Percentiles rank a stretch among this genome's conserved stretches.
These are phyloP conservation scores for Falco cherrug DNA, from an alignment of 2,797 vertebrate species.

Conservation along the genomic window DNA sequence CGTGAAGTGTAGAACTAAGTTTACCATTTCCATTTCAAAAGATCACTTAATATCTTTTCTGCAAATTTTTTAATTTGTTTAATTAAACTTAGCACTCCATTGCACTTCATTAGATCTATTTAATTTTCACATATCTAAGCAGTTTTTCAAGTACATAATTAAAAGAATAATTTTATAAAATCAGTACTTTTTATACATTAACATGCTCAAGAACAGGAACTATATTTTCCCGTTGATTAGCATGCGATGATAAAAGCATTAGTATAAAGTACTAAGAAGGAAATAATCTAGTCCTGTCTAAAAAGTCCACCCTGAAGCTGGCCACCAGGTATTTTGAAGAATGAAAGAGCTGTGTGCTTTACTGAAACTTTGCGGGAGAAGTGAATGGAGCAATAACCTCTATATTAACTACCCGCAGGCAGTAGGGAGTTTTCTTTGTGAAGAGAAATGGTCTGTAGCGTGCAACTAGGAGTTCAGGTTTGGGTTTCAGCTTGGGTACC, in stretches of 20 bases:
- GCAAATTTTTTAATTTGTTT: constrained; percentile 68
- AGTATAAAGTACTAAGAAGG: not conserved
- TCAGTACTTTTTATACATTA: constrained; percentile 25
- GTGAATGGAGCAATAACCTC: not conserved
- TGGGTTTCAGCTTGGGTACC: not conserved
- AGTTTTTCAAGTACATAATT: constrained; percentile 47
- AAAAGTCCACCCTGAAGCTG: not conserved
- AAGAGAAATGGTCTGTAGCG: not conserved
- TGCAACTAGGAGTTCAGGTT: not conserved
- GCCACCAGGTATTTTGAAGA: not conserved
- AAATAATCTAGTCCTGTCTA: not conserved
- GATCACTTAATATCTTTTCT: constrained; percentile 58
- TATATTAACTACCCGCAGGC: not conserved
- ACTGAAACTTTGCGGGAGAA: not conserved
- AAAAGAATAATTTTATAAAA: constrained; percentile 64
- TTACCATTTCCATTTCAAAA: constrained; percentile 69
- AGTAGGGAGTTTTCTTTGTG: not conserved
- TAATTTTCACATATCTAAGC: constrained; percentile 64
- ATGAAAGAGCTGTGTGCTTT: not conserved
- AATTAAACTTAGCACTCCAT: constrained; percentile 68
- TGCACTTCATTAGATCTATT: constrained; percentile 65
- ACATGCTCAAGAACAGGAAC: constrained; percentile 27
- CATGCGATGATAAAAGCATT: not conserved
- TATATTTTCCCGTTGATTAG: constrained; percentile 39
- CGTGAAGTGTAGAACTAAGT: not conserved